Evolutionary conservation across 2,888 invertebrate species (phyloP), one percentile per base, ranked within the genome.

Genomic region (Gastrophysa polygoni): DNA sequence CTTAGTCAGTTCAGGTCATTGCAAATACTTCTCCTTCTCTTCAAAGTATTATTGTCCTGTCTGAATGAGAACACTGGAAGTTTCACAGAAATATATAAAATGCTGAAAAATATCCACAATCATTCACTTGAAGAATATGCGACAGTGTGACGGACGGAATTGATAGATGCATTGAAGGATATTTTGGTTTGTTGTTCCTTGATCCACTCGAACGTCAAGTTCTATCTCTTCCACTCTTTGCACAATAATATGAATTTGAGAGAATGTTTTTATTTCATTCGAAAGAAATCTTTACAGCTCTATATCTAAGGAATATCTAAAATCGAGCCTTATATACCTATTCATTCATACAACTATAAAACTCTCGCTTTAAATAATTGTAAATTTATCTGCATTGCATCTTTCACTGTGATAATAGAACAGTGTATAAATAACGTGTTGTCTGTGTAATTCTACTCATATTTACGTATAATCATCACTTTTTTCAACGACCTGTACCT

Each of bases 401-500:
- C 77, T 77, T 80, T 80, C 80, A 79, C 81, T 81, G 81, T 81
- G 81, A 81, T 81, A 81, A 77, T 77, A 78, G 72, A 78, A 78
- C 77, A 80, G 78, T 79, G 78, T 78, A 76, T 79, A n/a, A n/a
- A n/a, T n/a, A 76, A 78, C 73, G 74, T 78, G 77, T 78, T 72
- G 74, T 79, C 75, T 77, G 75, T 78, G 77, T 78, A 77, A 73
- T 78, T 75, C 77, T 78, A 48, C 43, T 59, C 56, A 59, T 57
- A 17, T 58, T 38, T 54, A n/a, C 54, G 29, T 55, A 50, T 46
- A 54, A 34, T 49, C 11, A 21, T 16, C 17, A 29, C 10, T 29
- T 49, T 7, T 24, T 14, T 14, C n/a, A 14, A 38, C 38, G 38
- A 4, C 38, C n/a, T n/a, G n/a, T n/a, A n/a, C n/a, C n/a, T n/a